Base-by-base conservation (phyloP, 2,797 vertebrate species). In the Platyrinchus mystaceus region DNA sequence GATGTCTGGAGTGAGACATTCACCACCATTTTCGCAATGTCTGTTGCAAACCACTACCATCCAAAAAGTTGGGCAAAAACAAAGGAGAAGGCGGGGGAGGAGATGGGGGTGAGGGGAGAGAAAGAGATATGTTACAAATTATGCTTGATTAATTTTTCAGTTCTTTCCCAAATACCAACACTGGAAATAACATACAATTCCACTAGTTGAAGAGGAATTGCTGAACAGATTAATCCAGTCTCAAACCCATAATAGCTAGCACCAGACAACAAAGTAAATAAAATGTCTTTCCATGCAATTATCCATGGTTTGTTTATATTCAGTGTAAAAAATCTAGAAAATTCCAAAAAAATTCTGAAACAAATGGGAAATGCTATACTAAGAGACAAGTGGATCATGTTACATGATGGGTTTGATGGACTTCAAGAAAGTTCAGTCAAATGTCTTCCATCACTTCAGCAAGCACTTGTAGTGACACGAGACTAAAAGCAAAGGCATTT, bases 1-100 rank as follows among this genome's bases (percentile, higher is more conserved):
- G 87, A 97, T 97, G 58, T 99, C 99, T 32, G 99, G 99, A 69
- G 98, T 97, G 69, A 99, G 94, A 77, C 99, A 99, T 79, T 98
- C 75, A 0, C 99, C 99, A 49, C 99, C 99, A 15, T 99, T 99
- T 93, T 99, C 99, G 97, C 99, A 99, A 95, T 99, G 98, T 50
- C 98, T 98, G 96, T 98, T 99, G 97, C 99, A 99, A 95, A 99
- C 98, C 99, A 99, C 99, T 99, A 75, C 52, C 90, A 41, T 32
- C n/a, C 88, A 14, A 66, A 39, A 87, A 70, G 30, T 50, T 39
- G 70, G 28, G 58, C 18, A 55, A 71, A 73, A 63, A 58, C 46
- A 28, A 71, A 46, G 5, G 9, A 68, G 26, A 36, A 23, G 17
- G 62, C 3, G 17, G 9, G 6, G 18, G 21, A 59, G 14, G n/a